Evolutionary conservation across 2,888 invertebrate species (phyloP).

Genomic region (Herminia tarsipennalis): DNA sequence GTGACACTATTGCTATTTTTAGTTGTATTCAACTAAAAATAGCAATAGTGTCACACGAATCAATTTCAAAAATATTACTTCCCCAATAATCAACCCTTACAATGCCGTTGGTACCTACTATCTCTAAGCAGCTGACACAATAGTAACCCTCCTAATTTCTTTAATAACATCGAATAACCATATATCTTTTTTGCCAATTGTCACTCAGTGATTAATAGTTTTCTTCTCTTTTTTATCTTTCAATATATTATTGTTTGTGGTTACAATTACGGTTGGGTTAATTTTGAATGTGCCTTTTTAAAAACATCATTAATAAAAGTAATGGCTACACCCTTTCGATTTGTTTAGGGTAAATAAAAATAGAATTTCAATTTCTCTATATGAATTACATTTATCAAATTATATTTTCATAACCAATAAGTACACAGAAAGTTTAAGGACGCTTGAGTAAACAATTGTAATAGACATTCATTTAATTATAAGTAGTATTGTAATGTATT

Average conservation of each 20-base stretch:
- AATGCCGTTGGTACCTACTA: constrained; percentile 58
- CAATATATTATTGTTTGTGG: constrained; percentile 69
- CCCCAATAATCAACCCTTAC: constrained; percentile 49
- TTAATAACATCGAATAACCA: constrained; percentile 25
- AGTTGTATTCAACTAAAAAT: too few species aligned
- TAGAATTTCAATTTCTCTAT: constrained; percentile 10
- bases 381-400: constrained; percentile 20
- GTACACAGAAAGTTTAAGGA: too few species aligned
- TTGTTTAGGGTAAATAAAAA: constrained; percentile 38
- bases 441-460: too few species aligned
- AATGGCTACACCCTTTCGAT: constrained; percentile 64
- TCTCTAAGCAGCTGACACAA: constrained; percentile 41
- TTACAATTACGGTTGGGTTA: constrained; percentile 62
- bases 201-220: constrained; percentile 67
- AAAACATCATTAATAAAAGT: constrained; percentile 49
- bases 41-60: neutral
- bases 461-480: too few species aligned
- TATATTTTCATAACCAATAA: too few species aligned
- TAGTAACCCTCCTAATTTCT: constrained; percentile 40
- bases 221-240: constrained; percentile 48
- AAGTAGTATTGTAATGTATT: too few species aligned
- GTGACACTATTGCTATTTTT: too few species aligned
- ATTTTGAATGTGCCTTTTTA: constrained; percentile 49
- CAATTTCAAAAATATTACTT: neutral
- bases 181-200: constrained; percentile 51